Evolutionary conservation across 2,888 invertebrate species (phyloP), one percentile per base, ranked within the genome.

Genomic region (Agrypnus murinus): DNA sequence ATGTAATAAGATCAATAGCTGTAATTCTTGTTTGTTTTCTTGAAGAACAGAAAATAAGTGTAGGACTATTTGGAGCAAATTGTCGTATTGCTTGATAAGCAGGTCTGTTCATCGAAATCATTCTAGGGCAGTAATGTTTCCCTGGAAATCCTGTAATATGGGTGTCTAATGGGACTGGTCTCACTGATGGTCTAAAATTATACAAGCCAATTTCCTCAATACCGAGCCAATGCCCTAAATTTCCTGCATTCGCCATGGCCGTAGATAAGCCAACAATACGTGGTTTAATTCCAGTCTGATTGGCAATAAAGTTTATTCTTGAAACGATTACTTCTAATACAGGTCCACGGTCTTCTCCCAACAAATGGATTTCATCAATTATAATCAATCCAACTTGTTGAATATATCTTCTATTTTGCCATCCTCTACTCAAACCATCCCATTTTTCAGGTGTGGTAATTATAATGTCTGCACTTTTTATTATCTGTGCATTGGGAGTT

Each of bases 371-470:
- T 87, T 99, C 99, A 84, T 99, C 99, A 75, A 99, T 98, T 32
- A 99, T 92, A 74, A 99, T 94, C 6, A 99, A 87, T 0, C 94
- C 92, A 0, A 99, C 97, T 79, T 95, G 91, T 66, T 92, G 90
- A 0, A 99, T 99, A 81, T 99, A 99, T 84, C 92, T 93, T 77
- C 99, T 90, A 0, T 96, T 98, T 83, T 98, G 97, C 99, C 99
- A 99, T 72, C 96, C 97, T 70, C 99, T 90, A 86, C 97, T 98
- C 81, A 99, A 96, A 63, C 99, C 99, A 86, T 99, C 99, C 99
- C 99, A 99, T 85, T 99, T 99, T 86, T 99, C 99, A 0, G 99
- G 99, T 0, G 99, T 99, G 0, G 99, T 99, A 0, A 99, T 97
- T 77, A 99, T 99, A 0, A 99, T 92, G 83, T 95, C 93, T 0